These are phyloP conservation scores for Thyatira batis DNA, from an alignment of 2,888 invertebrate species.

Conservation along the genomic window DNA sequence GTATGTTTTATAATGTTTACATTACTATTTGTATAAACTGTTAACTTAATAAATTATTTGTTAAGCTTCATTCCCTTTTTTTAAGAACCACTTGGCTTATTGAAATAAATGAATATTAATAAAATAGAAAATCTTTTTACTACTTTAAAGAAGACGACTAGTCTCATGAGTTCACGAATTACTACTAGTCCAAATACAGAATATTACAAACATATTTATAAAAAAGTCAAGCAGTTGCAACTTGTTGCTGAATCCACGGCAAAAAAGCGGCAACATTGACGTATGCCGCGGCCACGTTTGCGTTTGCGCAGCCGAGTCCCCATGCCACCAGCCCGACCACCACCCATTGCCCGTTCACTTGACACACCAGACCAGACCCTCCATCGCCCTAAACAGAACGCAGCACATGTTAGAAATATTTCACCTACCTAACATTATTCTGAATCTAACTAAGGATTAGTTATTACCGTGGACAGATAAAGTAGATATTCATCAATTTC, in stretches of 20 bases:
- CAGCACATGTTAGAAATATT: background rate
- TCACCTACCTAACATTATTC: too few relatives aligned
- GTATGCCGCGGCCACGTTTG: conserved; percentile 89
- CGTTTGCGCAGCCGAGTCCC: conserved; percentile 88
- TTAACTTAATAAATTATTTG: conserved; percentile 78
- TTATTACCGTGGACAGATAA: too few relatives aligned
- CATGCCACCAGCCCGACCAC: conserved; percentile 87
- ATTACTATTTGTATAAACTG: conserved; percentile 77
- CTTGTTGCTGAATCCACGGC: conserved; percentile 85
- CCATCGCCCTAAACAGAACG: conserved; percentile 85
- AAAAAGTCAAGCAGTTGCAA: conserved; percentile 50
- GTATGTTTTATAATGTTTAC: conserved; percentile 79
- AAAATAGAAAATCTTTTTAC: background rate
- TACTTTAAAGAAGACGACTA: background rate
- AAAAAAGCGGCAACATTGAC: conserved; percentile 86
- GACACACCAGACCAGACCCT: conserved; percentile 87
- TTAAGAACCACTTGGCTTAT: background rate
- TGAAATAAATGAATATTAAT: background rate
- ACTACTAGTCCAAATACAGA: background rate
- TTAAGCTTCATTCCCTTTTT: conserved; percentile 58
- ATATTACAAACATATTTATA: background rate
- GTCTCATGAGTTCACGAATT: background rate
- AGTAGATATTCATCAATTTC: too few relatives aligned
- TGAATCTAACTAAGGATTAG: too few relatives aligned
- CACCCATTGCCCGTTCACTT: conserved; percentile 79